Evolutionary conservation across 2,797 vertebrate species (phyloP).

Genomic region (Triplophysa bombifrons): DNA sequence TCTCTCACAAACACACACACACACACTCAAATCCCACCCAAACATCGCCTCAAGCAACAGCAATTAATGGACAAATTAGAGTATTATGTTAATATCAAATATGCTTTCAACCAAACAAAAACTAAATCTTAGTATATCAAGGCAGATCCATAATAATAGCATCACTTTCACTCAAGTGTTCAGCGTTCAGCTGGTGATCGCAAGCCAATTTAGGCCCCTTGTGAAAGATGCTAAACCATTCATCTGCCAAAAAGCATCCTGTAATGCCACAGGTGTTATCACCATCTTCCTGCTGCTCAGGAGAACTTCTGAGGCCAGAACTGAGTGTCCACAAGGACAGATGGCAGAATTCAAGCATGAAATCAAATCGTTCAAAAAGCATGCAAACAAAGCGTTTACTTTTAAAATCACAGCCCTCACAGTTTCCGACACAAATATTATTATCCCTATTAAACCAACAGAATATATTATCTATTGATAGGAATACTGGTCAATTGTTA

Average conservation of each 20-base stretch:
- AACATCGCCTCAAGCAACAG: neutral
- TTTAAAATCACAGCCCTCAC: too few relatives aligned
- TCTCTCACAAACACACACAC: neutral
- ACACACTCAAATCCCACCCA: neutral
- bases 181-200: neutral
- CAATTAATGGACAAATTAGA: conserved; percentile 24
- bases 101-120: conserved; percentile 11
- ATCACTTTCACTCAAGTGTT: neutral
- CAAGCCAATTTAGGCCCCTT: neutral
- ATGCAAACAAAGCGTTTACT: neutral
- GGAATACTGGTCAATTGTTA: neutral
- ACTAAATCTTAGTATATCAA: neutral
- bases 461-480: neutral
- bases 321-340: neutral
- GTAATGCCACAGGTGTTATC: neutral
- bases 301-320: neutral
- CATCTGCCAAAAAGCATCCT: neutral
- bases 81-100: neutral
- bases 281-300: neutral
- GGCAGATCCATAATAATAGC: conserved; percentile 12
- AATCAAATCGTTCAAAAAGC: too few relatives aligned
- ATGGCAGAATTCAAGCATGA: neutral
- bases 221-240: neutral
- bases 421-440: too few relatives aligned
- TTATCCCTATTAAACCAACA: too few relatives aligned